Evolutionary conservation across 2,797 vertebrate species (phyloP).

Genomic region (Agapornis canus): DNA sequence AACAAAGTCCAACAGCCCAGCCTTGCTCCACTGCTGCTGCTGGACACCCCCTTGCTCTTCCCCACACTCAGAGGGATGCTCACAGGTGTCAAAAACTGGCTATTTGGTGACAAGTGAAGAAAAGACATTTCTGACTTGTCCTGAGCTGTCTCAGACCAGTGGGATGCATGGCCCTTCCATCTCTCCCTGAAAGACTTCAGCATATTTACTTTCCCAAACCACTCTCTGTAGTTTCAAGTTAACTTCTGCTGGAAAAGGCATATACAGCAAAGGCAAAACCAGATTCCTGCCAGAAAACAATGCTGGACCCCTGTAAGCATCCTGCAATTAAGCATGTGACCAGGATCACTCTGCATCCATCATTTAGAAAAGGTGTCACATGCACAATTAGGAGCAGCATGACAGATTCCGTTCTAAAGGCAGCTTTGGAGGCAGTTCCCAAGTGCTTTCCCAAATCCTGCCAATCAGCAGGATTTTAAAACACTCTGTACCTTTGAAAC

Average conservation of each 20-base stretch:
- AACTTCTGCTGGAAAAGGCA: background rate
- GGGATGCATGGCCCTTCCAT: rapidly evolving
- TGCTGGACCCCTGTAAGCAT: rapidly evolving
- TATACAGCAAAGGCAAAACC: background rate
- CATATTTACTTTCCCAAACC: rapidly evolving
- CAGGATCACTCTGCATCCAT: rapidly evolving
- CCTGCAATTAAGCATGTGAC: rapidly evolving
- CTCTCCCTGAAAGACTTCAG: background rate
- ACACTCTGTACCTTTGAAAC: background rate
- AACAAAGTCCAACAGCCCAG: rapidly evolving
- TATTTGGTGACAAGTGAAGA: background rate
- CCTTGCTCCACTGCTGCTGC: background rate
- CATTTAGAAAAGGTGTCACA: rapidly evolving
- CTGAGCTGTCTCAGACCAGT: rapidly evolving
- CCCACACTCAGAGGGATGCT: rapidly evolving
- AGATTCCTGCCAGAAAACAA: background rate
- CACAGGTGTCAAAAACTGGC: background rate
- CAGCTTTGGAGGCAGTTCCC: background rate
- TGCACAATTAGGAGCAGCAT: background rate
- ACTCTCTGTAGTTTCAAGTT: background rate
- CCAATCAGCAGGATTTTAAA: background rate
- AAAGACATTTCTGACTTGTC: background rate
- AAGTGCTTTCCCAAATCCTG: background rate
- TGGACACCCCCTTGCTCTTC: background rate
- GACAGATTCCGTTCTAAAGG: background rate